Conservation (phyloP, 2,113 vertebrate genomes). For the Hepsetus odoe region DNA sequence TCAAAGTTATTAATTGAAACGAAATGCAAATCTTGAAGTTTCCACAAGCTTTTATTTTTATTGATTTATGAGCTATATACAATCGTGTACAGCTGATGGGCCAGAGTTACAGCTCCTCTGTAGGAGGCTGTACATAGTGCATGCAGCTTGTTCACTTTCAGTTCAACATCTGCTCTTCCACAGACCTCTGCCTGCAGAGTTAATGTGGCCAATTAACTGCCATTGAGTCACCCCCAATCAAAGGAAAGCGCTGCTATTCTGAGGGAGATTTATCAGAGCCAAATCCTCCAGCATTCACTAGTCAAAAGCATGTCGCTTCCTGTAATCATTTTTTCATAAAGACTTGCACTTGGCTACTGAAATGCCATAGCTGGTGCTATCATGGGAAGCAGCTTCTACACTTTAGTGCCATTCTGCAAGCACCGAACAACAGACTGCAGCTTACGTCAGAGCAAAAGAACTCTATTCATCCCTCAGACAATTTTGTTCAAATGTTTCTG, state of each 20-base stretch:
- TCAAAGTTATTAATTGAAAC: background rate
- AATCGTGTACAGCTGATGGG: background rate
- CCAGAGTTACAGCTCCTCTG: conserved; percentile 12
- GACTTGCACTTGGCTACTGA: conserved; percentile 25
- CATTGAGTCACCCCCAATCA: conserved; percentile 45
- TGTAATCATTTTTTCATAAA: conserved; percentile 37
- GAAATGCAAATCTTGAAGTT: background rate
- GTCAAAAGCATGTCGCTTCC: conserved; percentile 31
- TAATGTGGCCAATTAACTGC: conserved; percentile 65
- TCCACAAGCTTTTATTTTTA: background rate
- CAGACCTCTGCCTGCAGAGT: conserved; percentile 65
- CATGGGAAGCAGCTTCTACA: conserved; percentile 7
- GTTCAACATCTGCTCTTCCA: conserved; percentile 64
- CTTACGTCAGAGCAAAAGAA: background rate
- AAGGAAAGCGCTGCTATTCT: conserved; percentile 35
- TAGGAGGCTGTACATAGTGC: conserved; percentile 51
- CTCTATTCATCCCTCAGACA: background rate
- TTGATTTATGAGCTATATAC: background rate
- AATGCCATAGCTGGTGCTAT: background rate
- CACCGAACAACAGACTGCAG: background rate
- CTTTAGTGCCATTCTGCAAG: background rate
- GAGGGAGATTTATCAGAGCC: background rate
- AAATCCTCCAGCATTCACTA: conserved; percentile 37
- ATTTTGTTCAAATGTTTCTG: too few relatives aligned
- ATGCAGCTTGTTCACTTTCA: conserved; percentile 49